A percentile compares a stretch with the other conserved stretches of the same genome.
Evolutionary conservation across 2,888 invertebrate species (phyloP).

Genomic region (Plagiodera versicolora): DNA sequence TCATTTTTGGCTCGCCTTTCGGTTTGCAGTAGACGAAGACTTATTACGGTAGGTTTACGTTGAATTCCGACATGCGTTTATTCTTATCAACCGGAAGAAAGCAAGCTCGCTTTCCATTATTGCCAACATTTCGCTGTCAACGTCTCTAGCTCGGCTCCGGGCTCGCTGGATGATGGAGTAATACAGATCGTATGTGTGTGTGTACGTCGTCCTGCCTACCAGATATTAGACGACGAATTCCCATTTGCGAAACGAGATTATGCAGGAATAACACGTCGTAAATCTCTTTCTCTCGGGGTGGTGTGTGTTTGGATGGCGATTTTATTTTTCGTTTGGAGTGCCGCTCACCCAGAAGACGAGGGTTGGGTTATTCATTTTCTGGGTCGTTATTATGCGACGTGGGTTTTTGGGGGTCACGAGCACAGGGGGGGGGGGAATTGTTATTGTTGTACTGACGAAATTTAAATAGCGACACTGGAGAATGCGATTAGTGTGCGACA

Average conservation of each 20-base stretch:
- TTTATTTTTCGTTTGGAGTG: constrained; percentile 6
- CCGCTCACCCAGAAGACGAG: not conserved
- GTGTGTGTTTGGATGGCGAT: constrained; percentile 9
- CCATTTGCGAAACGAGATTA: constrained; percentile 17
- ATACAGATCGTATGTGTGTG: not conserved
- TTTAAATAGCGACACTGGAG: not conserved
- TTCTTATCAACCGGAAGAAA: not conserved
- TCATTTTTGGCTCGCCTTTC: too few relatives aligned
- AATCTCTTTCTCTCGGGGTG: constrained; percentile 11
- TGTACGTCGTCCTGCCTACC: not conserved
- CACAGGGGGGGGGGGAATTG: too few relatives aligned
- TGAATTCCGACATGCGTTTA: not conserved
- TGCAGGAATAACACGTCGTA: constrained; percentile 19
- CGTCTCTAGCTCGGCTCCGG: too few relatives aligned
- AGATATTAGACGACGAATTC: constrained; percentile 8
- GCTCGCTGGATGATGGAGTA: not conserved
- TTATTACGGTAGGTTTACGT: too few relatives aligned
- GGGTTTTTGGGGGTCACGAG: not conserved
- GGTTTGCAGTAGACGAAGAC: too few relatives aligned
- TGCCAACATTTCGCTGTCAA: not conserved
- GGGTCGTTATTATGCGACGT: not conserved
- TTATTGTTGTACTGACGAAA: not conserved
- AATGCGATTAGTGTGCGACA: not conserved
- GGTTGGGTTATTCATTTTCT: constrained; percentile 14
- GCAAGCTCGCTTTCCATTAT: not conserved